Conservation (phyloP, 2,113 vertebrate genomes). For the Bos javanicus region DNA sequence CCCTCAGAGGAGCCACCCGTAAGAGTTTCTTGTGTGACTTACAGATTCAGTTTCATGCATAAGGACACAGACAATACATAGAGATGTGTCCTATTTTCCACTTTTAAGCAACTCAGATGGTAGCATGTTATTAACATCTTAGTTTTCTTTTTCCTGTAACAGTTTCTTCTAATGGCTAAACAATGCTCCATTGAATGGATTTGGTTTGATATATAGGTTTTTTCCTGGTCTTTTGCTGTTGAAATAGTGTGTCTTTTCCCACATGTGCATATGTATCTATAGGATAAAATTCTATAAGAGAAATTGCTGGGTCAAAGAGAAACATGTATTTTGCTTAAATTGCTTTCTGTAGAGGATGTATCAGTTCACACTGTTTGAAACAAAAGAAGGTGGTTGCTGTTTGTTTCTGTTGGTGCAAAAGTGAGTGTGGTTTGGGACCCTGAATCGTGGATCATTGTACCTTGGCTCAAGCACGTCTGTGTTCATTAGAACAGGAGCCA, state of each 20-base stretch:
- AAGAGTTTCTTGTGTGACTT: not conserved
- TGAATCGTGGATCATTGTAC: not conserved
- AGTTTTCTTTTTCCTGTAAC: not conserved
- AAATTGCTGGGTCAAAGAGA: not conserved
- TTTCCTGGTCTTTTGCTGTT: not conserved
- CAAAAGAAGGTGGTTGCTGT: not conserved
- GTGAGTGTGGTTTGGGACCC: not conserved
- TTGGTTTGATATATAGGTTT: not conserved
- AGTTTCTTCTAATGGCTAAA: not conserved
- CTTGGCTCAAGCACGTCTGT: not conserved
- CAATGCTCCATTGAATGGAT: not conserved
- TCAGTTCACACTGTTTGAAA: not conserved
- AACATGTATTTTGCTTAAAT: not conserved
- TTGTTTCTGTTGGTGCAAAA: not conserved
- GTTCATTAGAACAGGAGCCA: not conserved
- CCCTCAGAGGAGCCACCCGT: not conserved
- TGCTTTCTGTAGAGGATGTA: not conserved
- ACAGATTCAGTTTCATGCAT: not conserved
- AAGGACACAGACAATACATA: not conserved
- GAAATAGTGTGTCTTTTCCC: not conserved
- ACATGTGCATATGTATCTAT: not conserved
- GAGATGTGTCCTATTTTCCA: not conserved
- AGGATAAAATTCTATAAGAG: not conserved
- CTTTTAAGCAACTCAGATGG: not conserved
- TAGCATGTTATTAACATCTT: not conserved